These are phyloP conservation scores for Apomyelois bistriatella DNA, from an alignment of 2,888 invertebrate species.

Conservation along the genomic window DNA sequence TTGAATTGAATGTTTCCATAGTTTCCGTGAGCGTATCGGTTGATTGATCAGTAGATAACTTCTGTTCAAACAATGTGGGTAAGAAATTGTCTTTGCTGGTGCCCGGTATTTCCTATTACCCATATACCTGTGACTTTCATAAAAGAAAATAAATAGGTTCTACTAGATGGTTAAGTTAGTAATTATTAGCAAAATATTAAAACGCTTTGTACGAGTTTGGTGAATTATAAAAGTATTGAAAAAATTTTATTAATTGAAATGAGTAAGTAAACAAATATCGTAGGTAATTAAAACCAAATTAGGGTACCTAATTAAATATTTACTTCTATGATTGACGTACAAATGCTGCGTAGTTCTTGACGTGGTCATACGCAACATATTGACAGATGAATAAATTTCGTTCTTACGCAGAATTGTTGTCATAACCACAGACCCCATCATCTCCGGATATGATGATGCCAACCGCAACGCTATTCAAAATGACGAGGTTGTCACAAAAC, in stretches of 20 bases:
- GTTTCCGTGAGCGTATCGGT: conserved; percentile 54
- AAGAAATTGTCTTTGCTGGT: conserved; percentile 26
- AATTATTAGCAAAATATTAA: too few species aligned
- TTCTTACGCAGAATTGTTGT: not conserved
- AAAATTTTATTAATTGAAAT: too few species aligned
- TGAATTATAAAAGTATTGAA: too few species aligned
- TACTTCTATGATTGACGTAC: too few species aligned
- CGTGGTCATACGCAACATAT: not conserved
- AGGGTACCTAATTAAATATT: not conserved
- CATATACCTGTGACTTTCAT: not conserved
- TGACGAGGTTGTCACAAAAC: conserved; percentile 19
- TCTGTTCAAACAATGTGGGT: conserved; percentile 46
- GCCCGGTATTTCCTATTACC: not conserved
- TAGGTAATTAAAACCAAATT: too few species aligned
- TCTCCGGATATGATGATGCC: conserved; percentile 10
- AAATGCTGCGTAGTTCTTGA: not conserved
- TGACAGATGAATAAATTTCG: not conserved
- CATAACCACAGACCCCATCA: conserved; percentile 3
- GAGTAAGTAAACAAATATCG: too few species aligned
- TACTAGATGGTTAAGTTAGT: too few species aligned
- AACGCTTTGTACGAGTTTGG: too few species aligned
- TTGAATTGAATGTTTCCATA: conserved; percentile 73
- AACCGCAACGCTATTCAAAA: conserved; percentile 17
- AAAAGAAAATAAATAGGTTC: not conserved
- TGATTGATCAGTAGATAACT: conserved; percentile 63